These are phyloP conservation scores for Rhyzopertha dominica DNA, from an alignment of 1,140 invertebrate genomes.

Conservation along the genomic window DNA sequence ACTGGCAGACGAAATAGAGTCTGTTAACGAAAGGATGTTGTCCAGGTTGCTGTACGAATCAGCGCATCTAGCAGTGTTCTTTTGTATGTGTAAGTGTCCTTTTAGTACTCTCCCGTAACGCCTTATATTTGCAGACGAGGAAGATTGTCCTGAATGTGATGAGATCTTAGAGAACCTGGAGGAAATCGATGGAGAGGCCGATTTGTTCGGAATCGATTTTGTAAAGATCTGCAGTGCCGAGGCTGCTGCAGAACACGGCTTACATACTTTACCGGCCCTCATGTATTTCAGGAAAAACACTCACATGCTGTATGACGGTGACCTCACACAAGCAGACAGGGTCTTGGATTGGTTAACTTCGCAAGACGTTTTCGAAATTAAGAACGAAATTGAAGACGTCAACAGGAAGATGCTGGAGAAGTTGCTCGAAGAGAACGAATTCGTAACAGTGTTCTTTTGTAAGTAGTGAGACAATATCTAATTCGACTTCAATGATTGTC, in stretches of 20 bases:
- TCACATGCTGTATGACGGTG: conserved; percentile 87
- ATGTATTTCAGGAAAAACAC: conserved; percentile 87
- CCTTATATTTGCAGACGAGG: conserved; percentile 62
- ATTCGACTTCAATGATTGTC: too few species aligned
- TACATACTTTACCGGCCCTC: conserved; percentile 78
- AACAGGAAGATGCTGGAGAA: conserved; percentile 94
- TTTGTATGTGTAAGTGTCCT: conserved; percentile 64
- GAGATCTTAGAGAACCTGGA: conserved; percentile 83
- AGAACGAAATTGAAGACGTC: conserved; percentile 95
- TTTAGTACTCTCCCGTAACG: background rate
- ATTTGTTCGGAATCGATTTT: conserved; percentile 90
- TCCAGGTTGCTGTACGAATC: conserved; percentile 82
- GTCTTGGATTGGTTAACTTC: conserved; percentile 86
- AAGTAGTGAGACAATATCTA: conserved; percentile 47
- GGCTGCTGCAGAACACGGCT: conserved; percentile 73
- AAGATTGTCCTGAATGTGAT: conserved; percentile 85
- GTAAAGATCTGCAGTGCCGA: conserved; percentile 86
- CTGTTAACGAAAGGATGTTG: conserved; percentile 86
- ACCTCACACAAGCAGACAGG: conserved; percentile 79
- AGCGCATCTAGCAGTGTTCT: conserved; percentile 85
- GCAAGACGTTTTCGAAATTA: conserved; percentile 91
- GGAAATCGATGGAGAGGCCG: conserved; percentile 90
- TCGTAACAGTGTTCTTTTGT: conserved; percentile 94
- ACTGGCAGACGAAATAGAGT: conserved; percentile 90
- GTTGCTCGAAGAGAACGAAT: conserved; percentile 89